A percentile compares a stretch with the other conserved stretches of the same genome.
phyloP scores from a whole-genome alignment of 2,113 vertebrate species.

The Hemibagrus wyckioides region DNA sequence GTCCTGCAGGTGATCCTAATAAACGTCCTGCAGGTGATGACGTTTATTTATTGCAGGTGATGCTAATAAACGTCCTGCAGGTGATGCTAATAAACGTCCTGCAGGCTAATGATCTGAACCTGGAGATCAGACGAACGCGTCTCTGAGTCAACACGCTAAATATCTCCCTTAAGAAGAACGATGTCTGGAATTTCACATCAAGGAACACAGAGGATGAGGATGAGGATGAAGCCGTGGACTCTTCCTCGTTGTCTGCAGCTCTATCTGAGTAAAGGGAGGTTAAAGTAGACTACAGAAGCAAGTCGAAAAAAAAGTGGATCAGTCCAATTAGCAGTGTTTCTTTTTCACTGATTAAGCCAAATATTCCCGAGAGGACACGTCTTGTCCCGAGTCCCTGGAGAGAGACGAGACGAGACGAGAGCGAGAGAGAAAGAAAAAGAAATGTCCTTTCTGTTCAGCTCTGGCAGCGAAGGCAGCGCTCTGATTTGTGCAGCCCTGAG shows the following conservation, averaged over 20 bases:
- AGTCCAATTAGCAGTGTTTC: conserved; percentile 8
- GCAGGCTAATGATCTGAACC: no score
- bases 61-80: neutral
- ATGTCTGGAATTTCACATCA: neutral
- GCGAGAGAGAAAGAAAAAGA: conserved; percentile 28
- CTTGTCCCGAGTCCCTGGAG: conserved; percentile 20
- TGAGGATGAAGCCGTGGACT: neutral
- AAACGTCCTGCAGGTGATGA: no score
- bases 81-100: neutral
- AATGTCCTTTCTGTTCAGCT: conserved; percentile 60
- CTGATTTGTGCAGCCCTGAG: conserved; percentile 66
- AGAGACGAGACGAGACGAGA: neutral
- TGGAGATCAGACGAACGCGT: neutral
- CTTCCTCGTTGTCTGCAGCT: neutral
- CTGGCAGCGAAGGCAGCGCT: conserved; percentile 59
- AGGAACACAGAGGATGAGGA: neutral
- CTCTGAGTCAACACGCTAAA: neutral
- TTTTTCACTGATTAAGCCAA: conserved; percentile 22
- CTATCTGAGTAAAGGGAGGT: neutral
- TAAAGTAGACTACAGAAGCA: neutral
- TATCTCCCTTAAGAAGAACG: neutral
- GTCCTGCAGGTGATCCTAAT: neutral
- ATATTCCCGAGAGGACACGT: conserved; percentile 13
- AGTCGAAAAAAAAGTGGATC: neutral
- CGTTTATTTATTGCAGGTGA: no score